Conservation (phyloP, 1,140 invertebrate species). For the Melipona quadrifasciata region DNA sequence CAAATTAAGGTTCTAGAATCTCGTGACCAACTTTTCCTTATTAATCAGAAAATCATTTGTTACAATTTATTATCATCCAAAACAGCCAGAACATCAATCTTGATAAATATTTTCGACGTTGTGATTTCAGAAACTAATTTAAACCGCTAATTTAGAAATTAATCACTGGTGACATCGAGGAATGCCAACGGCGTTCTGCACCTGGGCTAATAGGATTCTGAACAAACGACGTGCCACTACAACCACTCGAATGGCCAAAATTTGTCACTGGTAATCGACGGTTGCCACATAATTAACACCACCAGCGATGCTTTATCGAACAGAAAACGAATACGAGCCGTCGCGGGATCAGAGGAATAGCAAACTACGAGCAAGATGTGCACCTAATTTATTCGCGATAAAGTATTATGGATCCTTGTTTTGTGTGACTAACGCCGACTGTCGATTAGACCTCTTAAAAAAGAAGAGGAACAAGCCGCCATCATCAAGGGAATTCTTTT, state of each 20-base stretch:
- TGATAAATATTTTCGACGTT: background rate
- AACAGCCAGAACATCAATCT: background rate
- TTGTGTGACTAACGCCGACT: constrained; percentile 1
- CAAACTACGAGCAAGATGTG: background rate
- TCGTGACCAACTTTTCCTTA: too few relatives aligned
- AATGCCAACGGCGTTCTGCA: background rate
- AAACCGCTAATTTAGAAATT: background rate
- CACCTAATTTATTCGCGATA: constrained; percentile 41
- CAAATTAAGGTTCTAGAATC: too few relatives aligned
- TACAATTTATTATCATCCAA: background rate
- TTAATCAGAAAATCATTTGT: too few relatives aligned
- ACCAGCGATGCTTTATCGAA: background rate
- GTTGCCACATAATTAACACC: background rate
- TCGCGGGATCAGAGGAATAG: background rate
- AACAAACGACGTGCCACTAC: background rate
- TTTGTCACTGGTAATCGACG: constrained; percentile 15
- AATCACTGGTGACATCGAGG: background rate
- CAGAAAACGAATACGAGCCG: background rate
- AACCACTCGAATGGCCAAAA: background rate
- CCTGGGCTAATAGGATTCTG: background rate
- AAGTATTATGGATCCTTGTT: background rate
- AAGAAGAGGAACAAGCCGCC: background rate
- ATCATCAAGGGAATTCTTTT: background rate
- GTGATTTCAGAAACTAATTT: background rate
- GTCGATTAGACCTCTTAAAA: constrained; percentile 32